phyloP scores from a whole-genome alignment of 2,797 vertebrate species.

The Streptopelia turtur region DNA sequence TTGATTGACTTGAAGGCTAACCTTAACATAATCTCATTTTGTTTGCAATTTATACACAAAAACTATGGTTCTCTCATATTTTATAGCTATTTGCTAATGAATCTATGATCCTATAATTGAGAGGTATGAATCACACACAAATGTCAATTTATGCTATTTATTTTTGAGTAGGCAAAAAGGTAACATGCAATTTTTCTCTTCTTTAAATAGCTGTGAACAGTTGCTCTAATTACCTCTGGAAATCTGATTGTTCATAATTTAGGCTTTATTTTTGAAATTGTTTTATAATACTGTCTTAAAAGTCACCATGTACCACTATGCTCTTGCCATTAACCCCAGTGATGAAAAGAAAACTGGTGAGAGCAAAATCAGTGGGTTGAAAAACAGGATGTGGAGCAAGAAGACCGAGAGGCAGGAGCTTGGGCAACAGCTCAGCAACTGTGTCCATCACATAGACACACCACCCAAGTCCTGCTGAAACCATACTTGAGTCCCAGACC shows the following conservation, averaged over 20 bases:
- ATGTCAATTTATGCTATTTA: neutral
- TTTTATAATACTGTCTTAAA: neutral
- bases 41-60: neutral
- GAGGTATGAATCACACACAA: neutral
- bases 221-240: neutral
- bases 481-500: neutral
- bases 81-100: neutral
- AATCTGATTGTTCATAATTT: neutral
- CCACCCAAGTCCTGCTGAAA: neutral
- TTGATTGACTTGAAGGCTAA: neutral
- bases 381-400: fast-evolving
- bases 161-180: neutral
- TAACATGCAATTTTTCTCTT: neutral
- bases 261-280: neutral
- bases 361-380: neutral
- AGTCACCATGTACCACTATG: neutral
- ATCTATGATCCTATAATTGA: neutral
- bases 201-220: neutral
- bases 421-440: neutral
- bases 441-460: fast-evolving
- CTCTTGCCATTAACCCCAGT: neutral
- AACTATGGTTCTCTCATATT: neutral
- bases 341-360: neutral
- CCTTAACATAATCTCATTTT: neutral
- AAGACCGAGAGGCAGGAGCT: neutral